phyloP scores from a whole-genome alignment of 2,113 vertebrate genomes.

The Chloropsis hardwickii region DNA sequence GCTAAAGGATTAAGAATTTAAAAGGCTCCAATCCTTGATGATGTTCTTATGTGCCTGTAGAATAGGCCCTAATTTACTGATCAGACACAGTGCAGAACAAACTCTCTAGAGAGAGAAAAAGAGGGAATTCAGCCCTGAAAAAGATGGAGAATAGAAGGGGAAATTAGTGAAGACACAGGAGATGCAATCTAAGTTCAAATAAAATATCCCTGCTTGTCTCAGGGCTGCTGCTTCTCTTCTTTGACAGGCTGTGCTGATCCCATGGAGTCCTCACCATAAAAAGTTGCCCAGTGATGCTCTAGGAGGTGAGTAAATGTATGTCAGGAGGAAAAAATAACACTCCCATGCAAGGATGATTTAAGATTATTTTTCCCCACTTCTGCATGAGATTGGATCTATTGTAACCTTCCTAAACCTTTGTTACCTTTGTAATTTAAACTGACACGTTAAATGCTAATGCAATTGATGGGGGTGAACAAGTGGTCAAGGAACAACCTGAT shows the following conservation, averaged over 20 bases:
- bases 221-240: background rate
- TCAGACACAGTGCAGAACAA: background rate
- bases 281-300: background rate
- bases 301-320: conserved; percentile 4
- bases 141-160: background rate
- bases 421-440: conserved; percentile 72
- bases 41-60: background rate
- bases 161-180: background rate
- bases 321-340: conserved; percentile 20
- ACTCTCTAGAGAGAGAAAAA: background rate
- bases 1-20: background rate
- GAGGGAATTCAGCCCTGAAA: background rate
- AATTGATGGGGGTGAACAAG: conserved; percentile 75
- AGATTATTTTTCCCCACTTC: conserved; percentile 33
- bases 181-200: background rate
- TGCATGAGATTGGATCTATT: conserved; percentile 42
- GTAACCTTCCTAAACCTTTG: conserved; percentile 69
- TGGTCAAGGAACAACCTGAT: conserved; percentile 72
- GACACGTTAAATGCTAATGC: conserved; percentile 75
- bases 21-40: background rate
- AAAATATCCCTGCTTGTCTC: background rate
- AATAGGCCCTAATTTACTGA: background rate
- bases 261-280: background rate
- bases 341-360: conserved; percentile 33
- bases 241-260: background rate